Base-by-base conservation (phyloP, 1,140 invertebrate genomes). In the Pseudomyrmex concolor region DNA sequence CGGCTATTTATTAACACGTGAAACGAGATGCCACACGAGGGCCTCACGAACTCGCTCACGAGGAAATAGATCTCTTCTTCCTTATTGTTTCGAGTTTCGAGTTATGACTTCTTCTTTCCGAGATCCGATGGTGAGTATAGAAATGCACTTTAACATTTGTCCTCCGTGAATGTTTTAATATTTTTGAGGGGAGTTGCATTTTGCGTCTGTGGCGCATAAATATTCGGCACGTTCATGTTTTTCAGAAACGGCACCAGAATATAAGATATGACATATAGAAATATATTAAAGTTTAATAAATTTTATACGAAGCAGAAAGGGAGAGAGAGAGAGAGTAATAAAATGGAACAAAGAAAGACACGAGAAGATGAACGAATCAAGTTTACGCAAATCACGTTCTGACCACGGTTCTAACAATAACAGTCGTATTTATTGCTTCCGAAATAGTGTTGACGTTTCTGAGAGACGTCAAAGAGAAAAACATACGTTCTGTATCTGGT, bases 1-100 rank as follows among this genome's bases (percentile, higher is more conserved):
- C 72, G 90, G 91, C 92, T 93, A 93, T 93, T 93, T 93, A 93
- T 93, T 93, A 93, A 93, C 92, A 93, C 91, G 88, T 91, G 91
- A 93, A 93, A 93, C 90, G 87, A 92, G 91, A 91, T 87, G 88
- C 89, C 81, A 89, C 81, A 89, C 84, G 68, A 34, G 34, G 73
- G 76, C 45, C 72, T 59, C 45, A 77, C 66, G 48, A 62, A 67
- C 55, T 73, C 8, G 17, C 43, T 55, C 66, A 3, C 25, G 48
- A 34, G 4, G 12, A 76, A 67, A 34, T 25, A 74, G 57, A 88
- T 55, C n/a, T 85, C 71, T 15, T 63, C 50, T 74, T 86, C 84
- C 59, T 74, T 9, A 3, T 62, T 19, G n/a, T 19, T 34, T 34
- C 34, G 34, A 34, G 13, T 34, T 13, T 25, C 10, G 13, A n/a